Percentiles rank a stretch among this genome's conserved stretches.
These are phyloP conservation scores for Caenorhabditis sulstoni DNA, from an alignment of 2,888 invertebrate genomes.

Conservation along the genomic window DNA sequence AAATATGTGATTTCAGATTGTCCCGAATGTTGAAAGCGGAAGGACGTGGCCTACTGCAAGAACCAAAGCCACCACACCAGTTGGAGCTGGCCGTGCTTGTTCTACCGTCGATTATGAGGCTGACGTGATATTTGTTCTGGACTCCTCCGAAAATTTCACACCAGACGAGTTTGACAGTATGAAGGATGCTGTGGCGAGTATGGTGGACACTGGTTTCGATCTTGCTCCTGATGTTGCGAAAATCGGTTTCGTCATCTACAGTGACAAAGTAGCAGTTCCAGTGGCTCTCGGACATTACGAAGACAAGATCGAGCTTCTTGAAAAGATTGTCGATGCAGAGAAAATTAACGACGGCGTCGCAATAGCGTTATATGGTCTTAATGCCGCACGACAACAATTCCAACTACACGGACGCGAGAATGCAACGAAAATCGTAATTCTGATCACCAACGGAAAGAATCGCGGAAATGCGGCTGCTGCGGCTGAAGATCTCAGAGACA, in stretches of 20 bases:
- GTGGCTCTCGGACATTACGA: conserved; percentile 80
- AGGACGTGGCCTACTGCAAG: conserved; percentile 62
- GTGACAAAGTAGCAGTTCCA: conserved; percentile 79
- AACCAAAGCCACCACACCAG: conserved; percentile 54
- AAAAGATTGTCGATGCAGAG: conserved; percentile 75
- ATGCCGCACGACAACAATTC: conserved; percentile 79
- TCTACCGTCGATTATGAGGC: conserved; percentile 61
- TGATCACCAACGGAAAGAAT: conserved; percentile 78
- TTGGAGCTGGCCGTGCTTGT: conserved; percentile 38
- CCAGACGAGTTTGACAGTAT: conserved; percentile 73
- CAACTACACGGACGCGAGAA: conserved; percentile 76
- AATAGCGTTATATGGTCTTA: conserved; percentile 77
- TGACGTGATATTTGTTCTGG: conserved; percentile 78
- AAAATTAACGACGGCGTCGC: conserved; percentile 74
- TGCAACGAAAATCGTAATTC: conserved; percentile 75
- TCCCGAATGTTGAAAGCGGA: conserved; percentile 60
- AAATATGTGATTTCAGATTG: conserved; percentile 39
- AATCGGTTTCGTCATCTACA: conserved; percentile 78
- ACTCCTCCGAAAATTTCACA: conserved; percentile 78
- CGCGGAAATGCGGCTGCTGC: conserved; percentile 77
- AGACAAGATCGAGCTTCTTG: conserved; percentile 78
- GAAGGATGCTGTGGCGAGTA: conserved; percentile 76
- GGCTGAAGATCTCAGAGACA: conserved; percentile 76
- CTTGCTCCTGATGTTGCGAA: conserved; percentile 78
- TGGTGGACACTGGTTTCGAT: conserved; percentile 79